Evolutionary conservation across 2,797 vertebrate species (phyloP).

Genomic region (Brachyalestes nurse): DNA sequence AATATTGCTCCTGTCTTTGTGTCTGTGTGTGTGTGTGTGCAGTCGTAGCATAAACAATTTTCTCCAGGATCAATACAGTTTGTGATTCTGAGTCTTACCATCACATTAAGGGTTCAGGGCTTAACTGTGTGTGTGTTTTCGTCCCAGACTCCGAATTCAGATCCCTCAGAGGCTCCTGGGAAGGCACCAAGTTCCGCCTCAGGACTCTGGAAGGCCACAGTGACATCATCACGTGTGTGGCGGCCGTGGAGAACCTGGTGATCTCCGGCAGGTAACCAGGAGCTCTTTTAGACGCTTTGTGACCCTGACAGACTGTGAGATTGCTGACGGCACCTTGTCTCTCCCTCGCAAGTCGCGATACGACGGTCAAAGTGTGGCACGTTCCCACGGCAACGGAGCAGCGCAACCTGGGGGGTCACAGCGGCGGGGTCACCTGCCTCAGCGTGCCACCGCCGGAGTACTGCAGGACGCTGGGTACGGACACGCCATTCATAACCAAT

Average conservation of each 20-base stretch:
- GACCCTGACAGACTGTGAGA: conserved; percentile 5
- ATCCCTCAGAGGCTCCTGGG: conserved; percentile 74
- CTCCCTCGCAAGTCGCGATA: conserved; percentile 75
- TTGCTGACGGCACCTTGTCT: conserved; percentile 20
- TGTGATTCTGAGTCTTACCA: no score
- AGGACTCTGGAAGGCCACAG: conserved; percentile 80
- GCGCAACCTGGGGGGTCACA: conserved; percentile 83
- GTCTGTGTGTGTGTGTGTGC: no score
- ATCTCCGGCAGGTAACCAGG: conserved; percentile 83
- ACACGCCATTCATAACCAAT: conserved; percentile 20
- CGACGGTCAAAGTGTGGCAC: conserved; percentile 84
- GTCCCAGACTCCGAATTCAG: conserved; percentile 70
- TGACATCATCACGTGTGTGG: conserved; percentile 83
- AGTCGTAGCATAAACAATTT: no score
- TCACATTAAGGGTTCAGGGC: neutral
- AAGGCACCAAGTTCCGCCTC: conserved; percentile 79
- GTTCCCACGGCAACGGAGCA: conserved; percentile 83
- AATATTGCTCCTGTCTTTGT: no score
- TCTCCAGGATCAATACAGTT: no score
- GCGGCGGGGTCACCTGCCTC: conserved; percentile 80
- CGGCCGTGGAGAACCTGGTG: conserved; percentile 80
- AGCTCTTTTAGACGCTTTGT: neutral
- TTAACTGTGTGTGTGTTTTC: conserved; percentile 3
- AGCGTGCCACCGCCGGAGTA: conserved; percentile 75
- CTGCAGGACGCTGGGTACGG: conserved; percentile 77